Base-by-base conservation (phyloP, 1,140 invertebrate genomes). In the Drosophila dunni region DNA sequence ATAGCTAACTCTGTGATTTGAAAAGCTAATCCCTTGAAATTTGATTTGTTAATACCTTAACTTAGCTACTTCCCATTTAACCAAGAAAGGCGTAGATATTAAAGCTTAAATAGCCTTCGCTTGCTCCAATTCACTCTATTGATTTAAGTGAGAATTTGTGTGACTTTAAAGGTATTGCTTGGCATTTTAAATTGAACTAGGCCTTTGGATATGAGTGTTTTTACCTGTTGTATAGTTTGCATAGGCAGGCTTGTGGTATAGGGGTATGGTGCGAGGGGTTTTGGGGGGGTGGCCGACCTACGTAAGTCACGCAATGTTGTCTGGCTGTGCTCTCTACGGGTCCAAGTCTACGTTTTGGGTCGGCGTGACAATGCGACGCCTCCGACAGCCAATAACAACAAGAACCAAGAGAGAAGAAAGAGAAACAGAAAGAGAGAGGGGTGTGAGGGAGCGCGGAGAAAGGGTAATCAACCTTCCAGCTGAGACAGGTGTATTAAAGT, bases 251-350 rank as follows among this genome's bases (percentile, higher is more conserved):
- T 33, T n/a, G 50, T 11, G 63, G n/a, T 24, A 42, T 9, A 24
- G 24, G 53, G 34, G 33, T 17, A 0, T 7, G 40, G 0, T 8
- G 42, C 2, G 2, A 13, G 13, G 36, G 38, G 34, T 3, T 17
- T 29, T 29, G 53, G 8, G 13, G 20, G 42, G 11, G 42, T 42
- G 62, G 70, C 57, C 79, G 79, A 85, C 82, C 82, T 79, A 86
- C 79, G 82, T 86, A 86, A 86, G 83, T 86, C 83, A 86, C 83
- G 83, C 83, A 86, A 86, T 88, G 79, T 74, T 79, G 84, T 88
- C 83, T 86, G 65, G 65, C 73, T 34, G 58, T 60, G 58, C 63
- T 50, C 75, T 50, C 29, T 53, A 29, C 17, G 29, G 34, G 34
- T 54, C 33, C 24, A 45, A 69, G 20, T 40, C 66, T 46, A 42